phyloP scores from a whole-genome alignment of 1,140 invertebrate species.

The Brachionus rotundiformis region DNA sequence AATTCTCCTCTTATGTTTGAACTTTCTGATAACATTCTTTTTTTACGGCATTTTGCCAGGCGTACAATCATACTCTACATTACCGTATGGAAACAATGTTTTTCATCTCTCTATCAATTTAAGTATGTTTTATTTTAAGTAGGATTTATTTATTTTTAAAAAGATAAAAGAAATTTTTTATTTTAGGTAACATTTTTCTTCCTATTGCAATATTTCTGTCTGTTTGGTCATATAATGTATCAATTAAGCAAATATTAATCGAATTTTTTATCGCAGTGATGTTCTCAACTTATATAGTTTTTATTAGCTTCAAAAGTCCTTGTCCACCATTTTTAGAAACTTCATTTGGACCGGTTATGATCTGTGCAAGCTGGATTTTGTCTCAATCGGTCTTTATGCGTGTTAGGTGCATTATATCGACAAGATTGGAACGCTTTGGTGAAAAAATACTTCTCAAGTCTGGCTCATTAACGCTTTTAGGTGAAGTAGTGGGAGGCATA shows the following conservation, averaged over 20 bases:
- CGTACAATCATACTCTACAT: conserved; percentile 81
- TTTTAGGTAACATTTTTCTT: conserved; percentile 34
- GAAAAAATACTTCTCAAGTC: conserved; percentile 28
- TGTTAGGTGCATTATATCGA: conserved; percentile 24
- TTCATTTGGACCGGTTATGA: neutral
- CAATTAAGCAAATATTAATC: conserved; percentile 6
- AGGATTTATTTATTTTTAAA: too few species aligned
- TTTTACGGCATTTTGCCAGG: conserved; percentile 75
- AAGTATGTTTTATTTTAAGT: conserved; percentile 44
- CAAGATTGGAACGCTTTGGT: conserved; percentile 47
- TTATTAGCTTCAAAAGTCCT: conserved; percentile 34
- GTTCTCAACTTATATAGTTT: conserved; percentile 17
- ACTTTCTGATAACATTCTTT: conserved; percentile 45
- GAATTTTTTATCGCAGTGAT: neutral
- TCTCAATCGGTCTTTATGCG: conserved; percentile 41
- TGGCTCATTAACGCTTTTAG: conserved; percentile 35
- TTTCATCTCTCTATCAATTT: conserved; percentile 49
- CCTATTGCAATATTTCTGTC: conserved; percentile 48
- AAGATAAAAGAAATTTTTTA: too few species aligned
- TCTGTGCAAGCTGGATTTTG: conserved; percentile 11
- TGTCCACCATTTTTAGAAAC: conserved; percentile 44
- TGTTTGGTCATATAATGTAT: conserved; percentile 45
- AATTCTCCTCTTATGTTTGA: neutral
- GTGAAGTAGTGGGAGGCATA: conserved; percentile 33
- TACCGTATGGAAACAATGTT: conserved; percentile 75